A percentile compares a stretch with the other conserved stretches of the same genome.
These are phyloP conservation scores for Spatulosminthurus flaviceps DNA, from an alignment of 2,888 invertebrate genomes.

Conservation along the genomic window DNA sequence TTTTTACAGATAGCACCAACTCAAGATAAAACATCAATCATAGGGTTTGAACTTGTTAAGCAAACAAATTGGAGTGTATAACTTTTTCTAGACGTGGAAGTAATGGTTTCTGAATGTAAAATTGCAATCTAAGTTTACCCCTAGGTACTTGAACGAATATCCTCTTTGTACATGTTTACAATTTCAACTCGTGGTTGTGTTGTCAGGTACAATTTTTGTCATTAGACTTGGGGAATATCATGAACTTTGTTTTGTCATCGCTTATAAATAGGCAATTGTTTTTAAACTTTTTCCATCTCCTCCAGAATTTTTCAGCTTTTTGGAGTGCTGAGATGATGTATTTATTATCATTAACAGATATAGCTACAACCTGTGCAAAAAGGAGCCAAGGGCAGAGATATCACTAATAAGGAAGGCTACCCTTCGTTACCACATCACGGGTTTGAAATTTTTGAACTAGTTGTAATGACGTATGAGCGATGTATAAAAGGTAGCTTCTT, in stretches of 20 bases:
- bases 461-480: not conserved
- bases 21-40: too few relatives aligned
- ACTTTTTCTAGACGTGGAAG: not conserved
- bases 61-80: not conserved
- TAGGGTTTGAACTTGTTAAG: constrained; percentile 1
- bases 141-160: constrained; percentile 34
- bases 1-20: too few relatives aligned
- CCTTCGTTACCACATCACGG: constrained; percentile 12
- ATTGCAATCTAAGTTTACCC: constrained; percentile 20
- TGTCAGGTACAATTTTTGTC: not conserved
- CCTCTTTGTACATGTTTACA: not conserved
- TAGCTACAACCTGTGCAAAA: constrained; percentile 25
- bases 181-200: not conserved
- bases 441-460: not conserved
- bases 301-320: not conserved
- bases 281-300: not conserved
- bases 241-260: constrained; percentile 18
- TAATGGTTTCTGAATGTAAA: constrained; percentile 20
- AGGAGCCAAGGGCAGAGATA: not conserved
- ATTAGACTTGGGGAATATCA: constrained; percentile 13
- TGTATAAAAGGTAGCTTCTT: not conserved
- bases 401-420: not conserved
- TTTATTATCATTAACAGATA: not conserved
- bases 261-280: not conserved
- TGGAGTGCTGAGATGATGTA: not conserved